phyloP scores from a whole-genome alignment of 2,888 invertebrate genomes.

The Cosmia pyralina region DNA sequence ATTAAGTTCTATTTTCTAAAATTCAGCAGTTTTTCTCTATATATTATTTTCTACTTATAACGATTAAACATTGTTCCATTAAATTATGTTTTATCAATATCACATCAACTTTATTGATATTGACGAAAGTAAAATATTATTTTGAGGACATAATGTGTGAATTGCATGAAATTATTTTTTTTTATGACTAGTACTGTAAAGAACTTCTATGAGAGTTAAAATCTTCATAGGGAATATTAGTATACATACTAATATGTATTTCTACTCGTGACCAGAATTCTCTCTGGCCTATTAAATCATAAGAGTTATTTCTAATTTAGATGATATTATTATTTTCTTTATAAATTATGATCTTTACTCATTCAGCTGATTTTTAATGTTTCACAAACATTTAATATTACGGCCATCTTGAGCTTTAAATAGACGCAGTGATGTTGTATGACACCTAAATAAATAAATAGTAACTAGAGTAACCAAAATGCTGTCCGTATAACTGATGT shows the following conservation, averaged over 20 bases:
- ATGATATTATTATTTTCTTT: slow-evolving; percentile 20
- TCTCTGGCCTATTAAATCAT: slow-evolving; percentile 19
- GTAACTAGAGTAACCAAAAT: slow-evolving; percentile 47
- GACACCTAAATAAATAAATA: slow-evolving; percentile 20
- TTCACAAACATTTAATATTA: slow-evolving; percentile 49
- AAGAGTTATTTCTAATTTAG: slow-evolving; percentile 41
- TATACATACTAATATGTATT: slow-evolving; percentile 26
- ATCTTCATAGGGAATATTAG: slow-evolving; percentile 18
- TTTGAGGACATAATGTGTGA: slow-evolving; percentile 12
- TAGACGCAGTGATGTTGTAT: slow-evolving; percentile 54
- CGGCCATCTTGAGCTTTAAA: slow-evolving; percentile 87
- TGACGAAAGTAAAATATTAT: slow-evolving; percentile 36
- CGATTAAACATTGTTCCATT: slow-evolving; percentile 8
- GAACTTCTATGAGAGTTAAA: slow-evolving; percentile 3
- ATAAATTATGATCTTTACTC: slow-evolving; percentile 32
- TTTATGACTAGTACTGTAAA: slow-evolving; percentile 17
- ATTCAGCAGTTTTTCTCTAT: slow-evolving; percentile 44
- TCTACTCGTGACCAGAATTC: slow-evolving; percentile 17
- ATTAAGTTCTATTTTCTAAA: slow-evolving; percentile 53
- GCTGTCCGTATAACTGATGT: slow-evolving; percentile 56
- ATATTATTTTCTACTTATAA: slow-evolving; percentile 8
- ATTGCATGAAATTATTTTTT: slow-evolving; percentile 9
- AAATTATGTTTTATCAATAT: slow-evolving; percentile 3
- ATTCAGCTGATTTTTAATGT: slow-evolving; percentile 20
- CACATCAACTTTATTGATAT: no score